These are phyloP conservation scores for Bettongia penicillata DNA, from an alignment of 2,113 vertebrate species.

Conservation along the genomic window DNA sequence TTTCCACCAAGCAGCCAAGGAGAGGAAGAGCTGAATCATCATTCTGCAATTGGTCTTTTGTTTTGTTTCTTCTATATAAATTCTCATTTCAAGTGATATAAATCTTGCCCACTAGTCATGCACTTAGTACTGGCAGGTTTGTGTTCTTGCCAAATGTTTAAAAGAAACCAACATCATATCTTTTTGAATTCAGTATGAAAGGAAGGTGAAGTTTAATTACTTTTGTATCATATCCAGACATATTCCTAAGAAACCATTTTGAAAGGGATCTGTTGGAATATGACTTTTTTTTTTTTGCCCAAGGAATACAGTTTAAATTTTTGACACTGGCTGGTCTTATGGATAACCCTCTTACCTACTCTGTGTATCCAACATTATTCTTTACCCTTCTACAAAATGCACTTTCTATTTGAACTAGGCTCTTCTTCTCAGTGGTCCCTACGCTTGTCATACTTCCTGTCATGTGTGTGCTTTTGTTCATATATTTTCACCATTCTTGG, in stretches of 20 bases:
- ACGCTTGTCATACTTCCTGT: neutral
- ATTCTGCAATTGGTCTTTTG: neutral
- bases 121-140: neutral
- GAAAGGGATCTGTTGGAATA: neutral
- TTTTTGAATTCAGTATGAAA: neutral
- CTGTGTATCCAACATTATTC: neutral
- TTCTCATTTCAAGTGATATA: neutral
- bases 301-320: neutral
- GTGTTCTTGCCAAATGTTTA: neutral
- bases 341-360: neutral
- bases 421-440: neutral
- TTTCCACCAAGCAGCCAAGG: conserved; percentile 38
- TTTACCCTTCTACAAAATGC: neutral
- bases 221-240: neutral
- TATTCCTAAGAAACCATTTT: neutral
- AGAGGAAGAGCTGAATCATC: neutral
- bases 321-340: neutral
- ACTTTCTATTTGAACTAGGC: neutral
- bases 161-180: neutral
- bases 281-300: neutral
- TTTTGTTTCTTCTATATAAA: neutral
- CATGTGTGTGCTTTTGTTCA: neutral
- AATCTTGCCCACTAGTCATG: neutral
- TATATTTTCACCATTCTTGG: neutral
- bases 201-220: neutral